Percentiles rank a stretch among this genome's conserved stretches.
phyloP scores from a whole-genome alignment of 2,113 vertebrate species.

The Amblyornis subalaris region DNA sequence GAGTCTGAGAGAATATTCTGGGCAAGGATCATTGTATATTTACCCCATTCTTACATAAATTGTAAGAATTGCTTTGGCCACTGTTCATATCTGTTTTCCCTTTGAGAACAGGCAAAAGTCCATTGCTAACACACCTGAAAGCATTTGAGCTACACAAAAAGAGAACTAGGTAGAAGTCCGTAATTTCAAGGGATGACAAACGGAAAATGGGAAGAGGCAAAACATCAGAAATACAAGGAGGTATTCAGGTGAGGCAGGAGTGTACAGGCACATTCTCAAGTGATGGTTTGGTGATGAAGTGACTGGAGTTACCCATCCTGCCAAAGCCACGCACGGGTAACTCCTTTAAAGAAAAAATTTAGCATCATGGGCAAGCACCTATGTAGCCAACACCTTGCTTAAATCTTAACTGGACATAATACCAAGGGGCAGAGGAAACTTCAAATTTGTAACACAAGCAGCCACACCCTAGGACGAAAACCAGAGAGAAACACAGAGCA shows the following conservation, averaged over 20 bases:
- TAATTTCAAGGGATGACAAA: neutral
- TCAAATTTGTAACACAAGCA: neutral
- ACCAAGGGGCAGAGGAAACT: neutral
- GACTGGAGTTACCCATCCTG: neutral
- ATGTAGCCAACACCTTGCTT: neutral
- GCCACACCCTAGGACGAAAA: neutral
- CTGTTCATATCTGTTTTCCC: neutral
- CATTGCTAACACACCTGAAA: neutral
- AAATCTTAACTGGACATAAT: neutral
- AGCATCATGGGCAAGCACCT: neutral
- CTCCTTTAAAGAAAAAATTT: neutral
- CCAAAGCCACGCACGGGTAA: rapidly evolving
- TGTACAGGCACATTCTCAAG: rapidly evolving
- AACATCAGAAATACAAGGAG: neutral
- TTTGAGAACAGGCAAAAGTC: neutral
- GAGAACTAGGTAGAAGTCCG: neutral
- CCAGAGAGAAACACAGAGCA: neutral
- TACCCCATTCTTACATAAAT: neutral
- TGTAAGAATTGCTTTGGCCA: neutral
- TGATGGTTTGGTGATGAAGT: rapidly evolving
- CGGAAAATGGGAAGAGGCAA: neutral
- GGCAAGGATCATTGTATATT: neutral
- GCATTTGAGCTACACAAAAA: neutral
- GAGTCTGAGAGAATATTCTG: neutral
- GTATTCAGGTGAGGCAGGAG: neutral